Base-by-base conservation (phyloP, 2,888 invertebrate genomes). In the Zele albiditarsus region DNA sequence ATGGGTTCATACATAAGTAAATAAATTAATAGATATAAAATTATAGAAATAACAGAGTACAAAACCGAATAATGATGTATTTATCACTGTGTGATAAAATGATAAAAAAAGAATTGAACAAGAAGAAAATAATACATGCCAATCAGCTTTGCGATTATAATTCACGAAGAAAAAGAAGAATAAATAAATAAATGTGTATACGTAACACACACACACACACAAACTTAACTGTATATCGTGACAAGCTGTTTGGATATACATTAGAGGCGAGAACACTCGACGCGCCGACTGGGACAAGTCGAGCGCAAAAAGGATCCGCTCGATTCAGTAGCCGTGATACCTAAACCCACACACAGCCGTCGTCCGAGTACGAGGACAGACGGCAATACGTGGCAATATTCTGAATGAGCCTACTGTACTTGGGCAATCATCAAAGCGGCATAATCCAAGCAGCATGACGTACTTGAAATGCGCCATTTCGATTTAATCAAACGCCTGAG, bases 351-450 rank as follows among this genome's bases (percentile, higher is more conserved):
- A n/a, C 53, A 23, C 53, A 53, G 53, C 53, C 53, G 53, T 53
- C 20, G 53, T 53, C 68, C 33, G 42, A 70, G 27, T 63, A 62
- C 33, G 70, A 68, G 77, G 78, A 79, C 81, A 81, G 79, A 78
- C 76, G 70, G 70, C 66, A 12, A 42, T 12, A 10, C 12, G 42
- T 77, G 76, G 74, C 81, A 81, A 82, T 83, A 53, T 83, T 81
- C 82, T 88, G 82, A 88, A 88, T 87, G 86, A 85, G 81, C 83
- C 82, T 83, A 85, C 88, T 88, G 87, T 88, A 77, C 82, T 84
- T 82, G 82, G 75, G 84, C 80, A 82, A 82, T 84, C 88, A 87
- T 85, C 86, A 87, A 87, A 84, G 87, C 87, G 87, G 85, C 74
- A 86, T 88, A 87, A 88, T 82, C 79, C 82, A 83, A 87, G 83